Conservation (phyloP, 2,888 invertebrate species). For the Eilema griseolum region DNA sequence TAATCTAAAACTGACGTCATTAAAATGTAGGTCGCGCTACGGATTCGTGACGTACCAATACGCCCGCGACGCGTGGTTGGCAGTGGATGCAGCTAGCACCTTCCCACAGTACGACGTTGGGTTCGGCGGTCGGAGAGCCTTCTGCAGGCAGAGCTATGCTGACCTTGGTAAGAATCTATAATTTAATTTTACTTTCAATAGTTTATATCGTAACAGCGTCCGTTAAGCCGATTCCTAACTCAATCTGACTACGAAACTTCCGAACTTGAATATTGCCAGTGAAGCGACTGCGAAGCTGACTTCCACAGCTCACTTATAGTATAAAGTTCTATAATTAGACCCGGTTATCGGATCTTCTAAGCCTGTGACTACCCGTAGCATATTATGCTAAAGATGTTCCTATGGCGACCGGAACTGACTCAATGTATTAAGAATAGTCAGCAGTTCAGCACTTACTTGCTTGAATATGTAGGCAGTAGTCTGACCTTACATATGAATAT, state of each 20-base stretch:
- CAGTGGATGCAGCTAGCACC: constrained; percentile 92
- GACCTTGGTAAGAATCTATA: constrained; percentile 91
- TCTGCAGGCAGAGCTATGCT: constrained; percentile 94
- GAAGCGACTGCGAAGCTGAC: no score
- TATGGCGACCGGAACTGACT: no score
- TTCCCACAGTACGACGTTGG: constrained; percentile 94
- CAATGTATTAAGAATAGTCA: no score
- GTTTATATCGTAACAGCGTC: not conserved
- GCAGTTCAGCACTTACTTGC: no score
- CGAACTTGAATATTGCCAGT: not conserved
- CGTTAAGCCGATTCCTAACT: not conserved
- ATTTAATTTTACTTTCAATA: no score
- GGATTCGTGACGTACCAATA: constrained; percentile 96
- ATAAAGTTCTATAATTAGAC: no score
- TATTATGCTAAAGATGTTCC: no score
- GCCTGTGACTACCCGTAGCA: no score
- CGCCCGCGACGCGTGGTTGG: constrained; percentile 93
- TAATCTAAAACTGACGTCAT: not conserved
- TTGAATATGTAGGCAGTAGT: not conserved
- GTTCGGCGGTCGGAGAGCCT: constrained; percentile 95
- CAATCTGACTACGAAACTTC: not conserved
- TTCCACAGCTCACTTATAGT: no score
- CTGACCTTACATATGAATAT: not conserved
- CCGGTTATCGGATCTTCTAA: no score
- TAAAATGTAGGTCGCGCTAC: constrained; percentile 90